A percentile compares a stretch with the other conserved stretches of the same genome.
Evolutionary conservation across 2,797 vertebrate species (phyloP).

Genomic region (Helostoma temminkii): DNA sequence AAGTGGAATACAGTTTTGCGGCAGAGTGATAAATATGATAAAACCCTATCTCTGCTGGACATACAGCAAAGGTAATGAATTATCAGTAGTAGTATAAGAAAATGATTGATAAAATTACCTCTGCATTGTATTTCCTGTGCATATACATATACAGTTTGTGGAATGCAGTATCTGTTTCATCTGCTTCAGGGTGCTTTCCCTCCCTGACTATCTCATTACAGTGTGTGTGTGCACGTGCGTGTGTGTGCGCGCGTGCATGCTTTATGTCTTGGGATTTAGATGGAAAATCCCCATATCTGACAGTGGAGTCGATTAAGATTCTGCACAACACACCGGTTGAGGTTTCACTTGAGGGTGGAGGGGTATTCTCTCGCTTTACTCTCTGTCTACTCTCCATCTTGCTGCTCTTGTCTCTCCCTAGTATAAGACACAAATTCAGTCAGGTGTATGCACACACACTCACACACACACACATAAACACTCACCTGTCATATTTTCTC

Average conservation of each 20-base stretch:
- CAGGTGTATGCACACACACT: background rate
- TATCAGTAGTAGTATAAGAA: conserved; percentile 39
- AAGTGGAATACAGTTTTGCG: conserved; percentile 5
- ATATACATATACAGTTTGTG: conserved; percentile 26
- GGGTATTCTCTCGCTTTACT: conserved; percentile 59
- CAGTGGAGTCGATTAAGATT: conserved; percentile 81
- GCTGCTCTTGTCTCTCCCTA: conserved; percentile 10
- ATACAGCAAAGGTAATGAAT: conserved; percentile 19
- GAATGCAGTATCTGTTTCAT: conserved; percentile 15
- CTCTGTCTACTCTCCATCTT: conserved; percentile 19
- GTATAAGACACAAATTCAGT: conserved; percentile 4
- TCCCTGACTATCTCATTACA: conserved; percentile 26
- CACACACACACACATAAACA: conserved; percentile 11
- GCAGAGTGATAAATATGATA: conserved; percentile 18
- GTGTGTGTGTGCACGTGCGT: conserved; percentile 31
- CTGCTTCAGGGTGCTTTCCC: conserved; percentile 39
- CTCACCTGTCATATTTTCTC: conserved; percentile 25
- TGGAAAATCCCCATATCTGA: conserved; percentile 82
- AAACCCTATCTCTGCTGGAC: conserved; percentile 14
- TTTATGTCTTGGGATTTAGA: conserved; percentile 58
- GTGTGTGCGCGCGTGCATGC: conserved; percentile 5
- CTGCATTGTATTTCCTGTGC: conserved; percentile 8
- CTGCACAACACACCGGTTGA: conserved; percentile 68
- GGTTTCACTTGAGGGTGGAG: conserved; percentile 65
- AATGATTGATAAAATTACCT: conserved; percentile 49